These are phyloP conservation scores for Hyaena hyaena DNA, from an alignment of 2,113 vertebrate genomes.

Conservation along the genomic window DNA sequence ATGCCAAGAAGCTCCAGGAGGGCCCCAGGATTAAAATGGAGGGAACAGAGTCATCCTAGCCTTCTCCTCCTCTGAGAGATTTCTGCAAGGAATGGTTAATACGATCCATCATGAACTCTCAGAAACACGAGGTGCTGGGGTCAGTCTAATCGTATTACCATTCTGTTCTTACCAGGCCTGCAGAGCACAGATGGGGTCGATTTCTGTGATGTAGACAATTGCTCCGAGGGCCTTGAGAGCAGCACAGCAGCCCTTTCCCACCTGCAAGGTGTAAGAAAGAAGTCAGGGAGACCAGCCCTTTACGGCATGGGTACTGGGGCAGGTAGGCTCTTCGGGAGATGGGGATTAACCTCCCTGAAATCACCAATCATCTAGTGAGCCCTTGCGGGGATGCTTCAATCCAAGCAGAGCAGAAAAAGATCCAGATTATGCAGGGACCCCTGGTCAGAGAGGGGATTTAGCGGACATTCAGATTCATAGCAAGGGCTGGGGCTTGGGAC, in stretches of 20 bases:
- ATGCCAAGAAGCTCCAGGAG: background rate
- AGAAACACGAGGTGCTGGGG: background rate
- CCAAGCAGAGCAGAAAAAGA: slow-evolving; percentile 36
- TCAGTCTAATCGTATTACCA: background rate
- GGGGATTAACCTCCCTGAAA: background rate
- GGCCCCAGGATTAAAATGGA: background rate
- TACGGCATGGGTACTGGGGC: background rate
- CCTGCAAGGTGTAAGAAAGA: slow-evolving; percentile 84
- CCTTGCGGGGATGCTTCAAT: background rate
- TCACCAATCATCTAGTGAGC: background rate
- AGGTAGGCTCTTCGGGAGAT: background rate
- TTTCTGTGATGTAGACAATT: slow-evolving; percentile 98
- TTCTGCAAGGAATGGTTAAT: background rate
- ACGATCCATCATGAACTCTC: background rate
- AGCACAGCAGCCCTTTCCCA: slow-evolving; percentile 98
- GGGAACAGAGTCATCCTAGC: background rate
- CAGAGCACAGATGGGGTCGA: slow-evolving; percentile 98
- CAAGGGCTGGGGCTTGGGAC: background rate
- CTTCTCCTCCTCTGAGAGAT: background rate
- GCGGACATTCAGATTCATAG: background rate
- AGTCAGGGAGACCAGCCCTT: background rate
- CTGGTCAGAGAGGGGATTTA: slow-evolving; percentile 1
- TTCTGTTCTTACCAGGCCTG: slow-evolving; percentile 93
- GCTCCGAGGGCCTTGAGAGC: slow-evolving; percentile 97
- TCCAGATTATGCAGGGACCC: background rate